A percentile compares a stretch with the other conserved stretches of the same genome.
Evolutionary conservation across 1,140 invertebrate species (phyloP).

Genomic region (Drosophila parabipectinata): DNA sequence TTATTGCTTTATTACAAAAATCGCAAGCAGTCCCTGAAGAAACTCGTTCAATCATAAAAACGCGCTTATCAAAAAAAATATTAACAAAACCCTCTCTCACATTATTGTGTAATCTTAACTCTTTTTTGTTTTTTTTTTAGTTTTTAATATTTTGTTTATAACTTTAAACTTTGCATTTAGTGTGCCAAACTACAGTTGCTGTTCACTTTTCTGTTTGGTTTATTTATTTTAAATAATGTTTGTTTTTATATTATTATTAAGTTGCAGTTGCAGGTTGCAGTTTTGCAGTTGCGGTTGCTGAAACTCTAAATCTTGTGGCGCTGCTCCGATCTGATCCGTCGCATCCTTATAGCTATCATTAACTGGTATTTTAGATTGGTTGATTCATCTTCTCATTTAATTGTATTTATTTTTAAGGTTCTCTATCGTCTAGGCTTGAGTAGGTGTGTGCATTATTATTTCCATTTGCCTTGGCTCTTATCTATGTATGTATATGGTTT

Average conservation of each 20-base stretch:
- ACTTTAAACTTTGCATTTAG: conserved; percentile 46
- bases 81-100: conserved; percentile 64
- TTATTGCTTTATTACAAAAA: conserved; percentile 77
- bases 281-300: conserved; percentile 61
- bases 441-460: conserved; percentile 68
- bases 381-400: conserved; percentile 7
- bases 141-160: conserved; percentile 9
- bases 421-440: conserved; percentile 57
- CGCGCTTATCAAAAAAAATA: conserved; percentile 75
- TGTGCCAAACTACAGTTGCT: conserved; percentile 62
- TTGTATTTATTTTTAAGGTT: conserved; percentile 20
- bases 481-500: conserved; percentile 29
- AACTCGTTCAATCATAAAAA: conserved; percentile 69
- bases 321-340: conserved; percentile 45
- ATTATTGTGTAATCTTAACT: conserved; percentile 35
- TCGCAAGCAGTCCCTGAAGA: conserved; percentile 78
- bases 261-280: conserved; percentile 37
- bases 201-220: conserved; percentile 12
- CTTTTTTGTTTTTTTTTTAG: not conserved
- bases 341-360: conserved; percentile 55
- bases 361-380: conserved; percentile 47
- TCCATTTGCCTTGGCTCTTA: conserved; percentile 54
- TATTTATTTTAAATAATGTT: conserved; percentile 40
- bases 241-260: conserved; percentile 63
- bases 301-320: conserved; percentile 77